Percentiles rank a stretch among this genome's conserved stretches.
These are phyloP conservation scores for Mythimna pallens DNA, from an alignment of 2,888 invertebrate species.

Conservation along the genomic window DNA sequence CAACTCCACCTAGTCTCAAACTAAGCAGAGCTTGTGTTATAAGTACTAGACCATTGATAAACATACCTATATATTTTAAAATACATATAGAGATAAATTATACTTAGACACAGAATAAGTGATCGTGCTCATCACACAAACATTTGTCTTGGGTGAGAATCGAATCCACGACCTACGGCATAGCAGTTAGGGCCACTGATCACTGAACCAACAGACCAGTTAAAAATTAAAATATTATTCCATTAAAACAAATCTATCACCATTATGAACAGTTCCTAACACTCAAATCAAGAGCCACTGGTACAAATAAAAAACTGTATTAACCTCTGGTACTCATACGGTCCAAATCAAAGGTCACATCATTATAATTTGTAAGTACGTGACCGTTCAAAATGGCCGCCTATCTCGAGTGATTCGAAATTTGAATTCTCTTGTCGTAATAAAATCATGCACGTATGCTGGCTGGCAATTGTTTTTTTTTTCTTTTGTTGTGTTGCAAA, in stretches of 20 bases:
- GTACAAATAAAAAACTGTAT: slow-evolving; percentile 84
- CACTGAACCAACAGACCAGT: no score
- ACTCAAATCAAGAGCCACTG: slow-evolving; percentile 79
- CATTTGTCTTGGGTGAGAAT: no score
- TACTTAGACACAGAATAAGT: no score
- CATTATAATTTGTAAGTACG: slow-evolving; percentile 86
- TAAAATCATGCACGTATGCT: slow-evolving; percentile 85
- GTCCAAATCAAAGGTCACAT: slow-evolving; percentile 86
- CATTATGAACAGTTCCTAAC: slow-evolving; percentile 64
- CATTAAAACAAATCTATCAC: background rate
- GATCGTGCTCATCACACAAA: no score
- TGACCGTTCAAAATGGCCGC: slow-evolving; percentile 84
- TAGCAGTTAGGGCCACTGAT: no score
- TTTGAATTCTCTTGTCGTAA: slow-evolving; percentile 88
- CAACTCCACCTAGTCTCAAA: no score
- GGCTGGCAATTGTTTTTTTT: slow-evolving; percentile 67
- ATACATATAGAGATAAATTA: no score
- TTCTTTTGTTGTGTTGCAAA: slow-evolving; percentile 34
- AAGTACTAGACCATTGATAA: no score
- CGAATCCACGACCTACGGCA: no score
- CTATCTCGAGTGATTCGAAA: slow-evolving; percentile 83
- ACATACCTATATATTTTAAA: no score
- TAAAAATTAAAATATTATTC: background rate
- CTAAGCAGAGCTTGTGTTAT: no score
- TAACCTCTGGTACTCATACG: slow-evolving; percentile 82